Conservation (phyloP, 2,888 invertebrate species). For the Actias luna region DNA sequence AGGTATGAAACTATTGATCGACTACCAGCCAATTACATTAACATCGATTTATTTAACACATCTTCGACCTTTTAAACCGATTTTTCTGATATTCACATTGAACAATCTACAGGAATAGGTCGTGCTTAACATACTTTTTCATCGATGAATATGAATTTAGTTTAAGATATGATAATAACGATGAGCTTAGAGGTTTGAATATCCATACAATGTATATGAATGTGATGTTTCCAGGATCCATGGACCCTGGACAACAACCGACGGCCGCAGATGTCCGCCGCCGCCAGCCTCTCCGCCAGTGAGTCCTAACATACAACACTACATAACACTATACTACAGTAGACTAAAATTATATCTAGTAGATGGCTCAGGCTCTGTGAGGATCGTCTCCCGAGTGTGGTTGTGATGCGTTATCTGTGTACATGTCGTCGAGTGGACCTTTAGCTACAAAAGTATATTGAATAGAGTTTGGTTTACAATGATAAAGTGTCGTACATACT, state of each 20-base stretch:
- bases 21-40: no score
- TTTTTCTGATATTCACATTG: no score
- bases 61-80: no score
- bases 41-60: no score
- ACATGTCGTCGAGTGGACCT: background rate
- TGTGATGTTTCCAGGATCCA: conserved; percentile 57
- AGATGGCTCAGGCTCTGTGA: no score
- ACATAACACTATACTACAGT: background rate
- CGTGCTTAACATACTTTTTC: no score
- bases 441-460: conserved; percentile 19
- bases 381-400: no score
- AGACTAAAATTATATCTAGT: conserved; percentile 5
- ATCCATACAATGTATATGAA: background rate
- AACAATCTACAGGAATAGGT: no score
- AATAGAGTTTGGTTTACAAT: conserved; percentile 14
- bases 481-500: conserved; percentile 37
- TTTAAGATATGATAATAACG: background rate
- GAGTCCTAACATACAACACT: conserved; percentile 65
- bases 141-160: no score
- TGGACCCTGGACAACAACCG: conserved; percentile 64
- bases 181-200: no score
- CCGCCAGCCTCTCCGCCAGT: conserved; percentile 88
- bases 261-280: conserved; percentile 83
- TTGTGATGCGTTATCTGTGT: no score
- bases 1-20: no score